Conservation (phyloP, 2,888 invertebrate genomes). For the Alcis repandata region DNA sequence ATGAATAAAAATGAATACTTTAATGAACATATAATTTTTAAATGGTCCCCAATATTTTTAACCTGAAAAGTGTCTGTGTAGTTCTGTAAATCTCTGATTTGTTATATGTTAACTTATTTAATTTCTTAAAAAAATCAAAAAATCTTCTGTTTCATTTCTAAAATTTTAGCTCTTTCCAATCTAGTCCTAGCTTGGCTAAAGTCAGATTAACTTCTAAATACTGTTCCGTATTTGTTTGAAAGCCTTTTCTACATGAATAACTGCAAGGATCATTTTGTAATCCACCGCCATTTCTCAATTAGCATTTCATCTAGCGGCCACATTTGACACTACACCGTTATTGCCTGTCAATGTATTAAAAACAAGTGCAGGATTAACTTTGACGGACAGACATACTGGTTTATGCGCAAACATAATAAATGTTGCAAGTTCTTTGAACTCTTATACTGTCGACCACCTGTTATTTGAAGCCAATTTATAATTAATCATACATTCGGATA, state of each 20-base stretch:
- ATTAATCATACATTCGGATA: not conserved
- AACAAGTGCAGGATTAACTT: constrained; percentile 41
- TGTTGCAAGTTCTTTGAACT: constrained; percentile 46
- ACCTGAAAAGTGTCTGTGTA: not conserved
- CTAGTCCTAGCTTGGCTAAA: too few species aligned
- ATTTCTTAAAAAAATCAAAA: too few species aligned
- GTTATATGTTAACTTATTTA: too few species aligned
- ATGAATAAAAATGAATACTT: too few species aligned
- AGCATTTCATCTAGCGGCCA: constrained; percentile 40
- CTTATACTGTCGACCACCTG: constrained; percentile 25
- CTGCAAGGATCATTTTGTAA: constrained; percentile 11
- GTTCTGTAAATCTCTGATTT: not conserved
- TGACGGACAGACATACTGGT: constrained; percentile 38
- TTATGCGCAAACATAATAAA: constrained; percentile 32
- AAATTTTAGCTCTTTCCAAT: too few species aligned
- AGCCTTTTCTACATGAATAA: constrained; percentile 6
- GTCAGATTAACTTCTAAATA: not conserved
- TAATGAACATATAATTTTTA: too few species aligned
- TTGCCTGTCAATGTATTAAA: constrained; percentile 45
- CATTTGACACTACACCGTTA: constrained; percentile 53
- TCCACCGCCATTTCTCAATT: constrained; percentile 29
- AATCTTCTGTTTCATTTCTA: too few species aligned
- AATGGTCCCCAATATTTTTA: too few species aligned
- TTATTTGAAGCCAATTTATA: constrained; percentile 29
- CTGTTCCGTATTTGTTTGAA: not conserved